Evolutionary conservation across 2,113 vertebrate genomes (phyloP).

Genomic region (Bos indicus): DNA sequence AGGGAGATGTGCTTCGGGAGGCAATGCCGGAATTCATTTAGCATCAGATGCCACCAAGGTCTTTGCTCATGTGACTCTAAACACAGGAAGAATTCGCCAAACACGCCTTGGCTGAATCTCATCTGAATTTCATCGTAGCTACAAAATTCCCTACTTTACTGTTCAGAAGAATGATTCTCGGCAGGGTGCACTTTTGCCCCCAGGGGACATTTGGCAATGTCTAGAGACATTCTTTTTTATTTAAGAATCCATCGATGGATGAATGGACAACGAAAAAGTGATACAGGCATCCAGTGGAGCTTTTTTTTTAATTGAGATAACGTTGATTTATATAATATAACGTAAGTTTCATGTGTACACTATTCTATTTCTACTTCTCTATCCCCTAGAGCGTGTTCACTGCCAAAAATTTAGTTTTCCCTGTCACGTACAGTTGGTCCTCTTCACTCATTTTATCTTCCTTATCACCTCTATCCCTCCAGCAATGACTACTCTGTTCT

Average conservation of each 20-base stretch:
- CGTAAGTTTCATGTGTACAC: not conserved
- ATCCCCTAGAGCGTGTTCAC: too few relatives aligned
- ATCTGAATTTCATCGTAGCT: not conserved
- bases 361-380: not conserved
- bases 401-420: not conserved
- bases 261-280: not conserved
- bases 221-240: not conserved
- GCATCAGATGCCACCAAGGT: not conserved
- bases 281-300: not conserved
- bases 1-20: slow-evolving; percentile 3
- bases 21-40: not conserved
- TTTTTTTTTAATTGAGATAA: not conserved
- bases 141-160: not conserved
- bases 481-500: too few relatives aligned
- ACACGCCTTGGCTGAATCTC: not conserved
- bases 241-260: not conserved
- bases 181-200: not conserved
- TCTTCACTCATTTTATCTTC: not conserved
- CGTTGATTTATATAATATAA: not conserved
- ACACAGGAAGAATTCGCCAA: not conserved
- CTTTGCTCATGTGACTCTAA: not conserved
- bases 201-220: not conserved
- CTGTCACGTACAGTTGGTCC: not conserved
- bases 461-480: not conserved
- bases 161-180: not conserved